A percentile compares a stretch with the other conserved stretches of the same genome.
Evolutionary conservation across 2,113 vertebrate species (phyloP).

Genomic region (Halichoeres trimaculatus): DNA sequence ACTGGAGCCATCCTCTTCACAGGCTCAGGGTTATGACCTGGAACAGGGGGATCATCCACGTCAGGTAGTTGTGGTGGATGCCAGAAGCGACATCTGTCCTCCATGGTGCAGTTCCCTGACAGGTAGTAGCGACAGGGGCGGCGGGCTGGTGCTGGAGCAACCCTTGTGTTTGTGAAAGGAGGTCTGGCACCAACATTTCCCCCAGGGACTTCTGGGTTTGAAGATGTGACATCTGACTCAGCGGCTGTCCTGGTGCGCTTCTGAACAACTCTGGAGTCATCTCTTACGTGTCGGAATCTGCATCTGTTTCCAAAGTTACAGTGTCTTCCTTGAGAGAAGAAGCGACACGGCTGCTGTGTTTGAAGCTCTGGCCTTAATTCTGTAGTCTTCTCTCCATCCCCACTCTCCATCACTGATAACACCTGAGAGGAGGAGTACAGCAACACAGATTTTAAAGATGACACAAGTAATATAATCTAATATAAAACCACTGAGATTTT

Average conservation of each 20-base stretch:
- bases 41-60: slow-evolving; percentile 35
- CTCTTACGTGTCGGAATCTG: slow-evolving; percentile 79
- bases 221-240: background rate
- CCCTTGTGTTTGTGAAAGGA: slow-evolving; percentile 2
- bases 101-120: slow-evolving; percentile 85
- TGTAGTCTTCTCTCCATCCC: slow-evolving; percentile 15
- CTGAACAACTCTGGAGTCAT: slow-evolving; percentile 28
- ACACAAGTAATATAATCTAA: background rate
- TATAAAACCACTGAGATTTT: too few relatives aligned
- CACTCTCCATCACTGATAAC: slow-evolving; percentile 48
- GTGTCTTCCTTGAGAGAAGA: slow-evolving; percentile 81
- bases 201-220: background rate
- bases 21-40: background rate
- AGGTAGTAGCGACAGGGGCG: slow-evolving; percentile 84
- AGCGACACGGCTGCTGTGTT: slow-evolving; percentile 77
- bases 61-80: slow-evolving; percentile 78
- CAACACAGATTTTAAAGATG: background rate
- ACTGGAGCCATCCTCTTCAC: slow-evolving; percentile 20
- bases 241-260: slow-evolving; percentile 6
- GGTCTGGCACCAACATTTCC: slow-evolving; percentile 11
- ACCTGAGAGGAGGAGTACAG: slow-evolving; percentile 25
- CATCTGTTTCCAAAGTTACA: slow-evolving; percentile 84
- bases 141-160: slow-evolving; percentile 29
- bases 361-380: slow-evolving; percentile 13
- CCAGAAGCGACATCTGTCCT: slow-evolving; percentile 84